Percentiles rank a stretch among this genome's conserved stretches.
These are phyloP conservation scores for Ormyrus labotus DNA, from an alignment of 2,888 invertebrate species.

Conservation along the genomic window DNA sequence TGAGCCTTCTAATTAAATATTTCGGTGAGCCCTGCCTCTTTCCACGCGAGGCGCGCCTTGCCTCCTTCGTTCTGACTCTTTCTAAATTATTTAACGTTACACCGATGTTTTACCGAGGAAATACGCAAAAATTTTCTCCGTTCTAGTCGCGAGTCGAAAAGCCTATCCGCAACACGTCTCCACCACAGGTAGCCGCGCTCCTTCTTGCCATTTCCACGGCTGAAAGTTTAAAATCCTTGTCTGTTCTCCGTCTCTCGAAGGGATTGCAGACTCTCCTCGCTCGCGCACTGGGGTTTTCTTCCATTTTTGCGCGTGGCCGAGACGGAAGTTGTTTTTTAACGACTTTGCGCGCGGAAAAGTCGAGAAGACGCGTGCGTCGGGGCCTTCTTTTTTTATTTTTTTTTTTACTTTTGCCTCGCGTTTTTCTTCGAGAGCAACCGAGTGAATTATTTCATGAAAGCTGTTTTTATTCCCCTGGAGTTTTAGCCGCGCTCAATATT, in stretches of 20 bases:
- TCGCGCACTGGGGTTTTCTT: neutral
- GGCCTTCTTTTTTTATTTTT: neutral
- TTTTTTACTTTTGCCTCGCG: neutral
- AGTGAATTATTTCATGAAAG: slow-evolving; percentile 41
- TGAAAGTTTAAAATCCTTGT: slow-evolving; percentile 52
- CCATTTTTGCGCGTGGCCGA: slow-evolving; percentile 26
- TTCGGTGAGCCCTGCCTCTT: no score
- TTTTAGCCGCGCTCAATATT: slow-evolving; percentile 25
- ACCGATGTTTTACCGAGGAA: no score
- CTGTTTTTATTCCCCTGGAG: slow-evolving; percentile 23
- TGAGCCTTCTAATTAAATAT: no score
- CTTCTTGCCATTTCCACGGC: slow-evolving; percentile 25
- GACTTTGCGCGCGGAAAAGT: slow-evolving; percentile 11
- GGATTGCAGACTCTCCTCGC: slow-evolving; percentile 21
- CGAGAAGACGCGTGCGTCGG: neutral
- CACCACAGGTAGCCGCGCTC: neutral
- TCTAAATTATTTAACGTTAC: no score
- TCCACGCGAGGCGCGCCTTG: no score
- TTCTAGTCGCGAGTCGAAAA: neutral
- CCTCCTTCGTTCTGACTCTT: no score
- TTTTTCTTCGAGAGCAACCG: neutral
- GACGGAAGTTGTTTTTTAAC: slow-evolving; percentile 45
- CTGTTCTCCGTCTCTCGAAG: slow-evolving; percentile 43
- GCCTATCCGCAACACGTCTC: neutral
- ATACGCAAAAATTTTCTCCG: slow-evolving; percentile 29